Evolutionary conservation across 1,140 invertebrate genomes (phyloP).

Genomic region (Mactra quadrangularis): DNA sequence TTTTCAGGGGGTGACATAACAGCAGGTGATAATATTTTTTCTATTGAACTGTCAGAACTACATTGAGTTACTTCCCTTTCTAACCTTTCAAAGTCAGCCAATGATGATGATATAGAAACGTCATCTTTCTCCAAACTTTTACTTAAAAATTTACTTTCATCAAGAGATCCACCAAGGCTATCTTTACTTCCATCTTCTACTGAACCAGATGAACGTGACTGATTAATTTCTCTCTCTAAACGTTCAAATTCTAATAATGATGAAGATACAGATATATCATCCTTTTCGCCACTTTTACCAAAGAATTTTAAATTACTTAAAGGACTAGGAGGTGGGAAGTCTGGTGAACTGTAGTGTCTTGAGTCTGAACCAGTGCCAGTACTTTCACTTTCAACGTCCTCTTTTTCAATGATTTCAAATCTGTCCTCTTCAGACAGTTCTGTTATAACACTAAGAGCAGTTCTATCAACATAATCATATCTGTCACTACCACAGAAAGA

Average conservation of each 20-base stretch:
- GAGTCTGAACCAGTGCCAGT: conserved; percentile 68
- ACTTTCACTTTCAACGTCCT: conserved; percentile 76
- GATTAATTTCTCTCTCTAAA: conserved; percentile 82
- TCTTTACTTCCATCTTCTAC: conserved; percentile 76
- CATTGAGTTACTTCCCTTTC: conserved; percentile 92
- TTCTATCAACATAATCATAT: conserved; percentile 80
- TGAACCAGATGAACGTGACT: conserved; percentile 76
- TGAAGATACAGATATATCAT: conserved; percentile 84
- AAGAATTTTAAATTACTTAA: conserved; percentile 81
- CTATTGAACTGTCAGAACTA: conserved; percentile 81
- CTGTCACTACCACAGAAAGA: conserved; percentile 78
- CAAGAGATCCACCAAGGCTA: conserved; percentile 68
- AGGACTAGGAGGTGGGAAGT: conserved; percentile 73
- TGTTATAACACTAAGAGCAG: conserved; percentile 79
- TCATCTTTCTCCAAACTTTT: conserved; percentile 93
- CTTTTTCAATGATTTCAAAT: conserved; percentile 80
- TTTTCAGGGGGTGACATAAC: conserved; percentile 54
- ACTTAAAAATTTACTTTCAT: conserved; percentile 70
- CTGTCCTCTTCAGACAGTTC: conserved; percentile 80
- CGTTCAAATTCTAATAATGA: conserved; percentile 84
- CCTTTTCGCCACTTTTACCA: conserved; percentile 80
- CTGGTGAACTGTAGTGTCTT: conserved; percentile 73
- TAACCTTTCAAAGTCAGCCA: conserved; percentile 96
- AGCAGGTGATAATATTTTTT: conserved; percentile 72
- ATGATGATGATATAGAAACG: conserved; percentile 94